Conservation (phyloP, 2,888 invertebrate genomes). For the Leptopterna dolabrata region DNA sequence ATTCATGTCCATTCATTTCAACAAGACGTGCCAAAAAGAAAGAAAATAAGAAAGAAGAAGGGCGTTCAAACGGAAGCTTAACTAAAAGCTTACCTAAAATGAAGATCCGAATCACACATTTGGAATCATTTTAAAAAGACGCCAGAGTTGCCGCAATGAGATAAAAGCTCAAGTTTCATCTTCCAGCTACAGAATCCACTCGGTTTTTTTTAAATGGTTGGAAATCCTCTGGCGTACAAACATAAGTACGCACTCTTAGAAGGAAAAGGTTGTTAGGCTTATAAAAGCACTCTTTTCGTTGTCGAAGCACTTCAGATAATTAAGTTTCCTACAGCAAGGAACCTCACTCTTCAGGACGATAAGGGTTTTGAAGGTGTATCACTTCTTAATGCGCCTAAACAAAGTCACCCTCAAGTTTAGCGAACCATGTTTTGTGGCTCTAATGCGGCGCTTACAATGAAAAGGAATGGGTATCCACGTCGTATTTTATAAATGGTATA, state of each 20-base stretch:
- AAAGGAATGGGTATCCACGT: no score
- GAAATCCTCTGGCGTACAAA: background rate
- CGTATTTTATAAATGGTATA: no score
- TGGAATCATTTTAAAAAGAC: background rate
- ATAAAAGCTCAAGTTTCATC: background rate
- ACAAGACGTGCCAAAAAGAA: no score
- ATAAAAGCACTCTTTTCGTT: conserved; percentile 3
- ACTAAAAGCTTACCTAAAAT: no score
- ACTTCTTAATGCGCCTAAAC: background rate
- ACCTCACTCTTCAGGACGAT: background rate
- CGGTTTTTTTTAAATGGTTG: background rate
- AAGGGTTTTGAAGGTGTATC: background rate
- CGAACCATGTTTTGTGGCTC: no score
- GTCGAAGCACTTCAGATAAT: background rate
- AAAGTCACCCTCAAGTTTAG: background rate
- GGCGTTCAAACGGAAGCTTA: no score
- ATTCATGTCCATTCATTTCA: no score
- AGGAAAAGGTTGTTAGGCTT: background rate
- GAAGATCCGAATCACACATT: no score
- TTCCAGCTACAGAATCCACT: background rate
- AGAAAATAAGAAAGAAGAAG: no score
- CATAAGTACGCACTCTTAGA: background rate
- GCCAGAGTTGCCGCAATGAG: background rate
- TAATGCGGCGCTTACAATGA: no score
- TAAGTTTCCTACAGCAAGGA: background rate